Percentiles rank a stretch among this genome's conserved stretches.
These are phyloP conservation scores for Sebastes iracundus DNA, from an alignment of 2,797 vertebrate species.

Conservation along the genomic window DNA sequence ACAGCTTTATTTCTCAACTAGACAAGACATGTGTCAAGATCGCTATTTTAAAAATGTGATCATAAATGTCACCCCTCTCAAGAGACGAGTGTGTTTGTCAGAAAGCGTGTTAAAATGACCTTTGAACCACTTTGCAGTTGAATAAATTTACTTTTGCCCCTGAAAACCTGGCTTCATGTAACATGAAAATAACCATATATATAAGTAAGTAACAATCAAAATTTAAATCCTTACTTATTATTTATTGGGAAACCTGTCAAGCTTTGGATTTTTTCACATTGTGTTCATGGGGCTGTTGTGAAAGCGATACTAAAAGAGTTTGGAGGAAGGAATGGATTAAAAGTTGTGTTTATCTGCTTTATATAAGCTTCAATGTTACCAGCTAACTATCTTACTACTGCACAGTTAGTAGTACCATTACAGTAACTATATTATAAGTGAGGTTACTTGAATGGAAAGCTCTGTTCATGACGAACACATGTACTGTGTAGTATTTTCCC, in stretches of 20 bases:
- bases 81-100: not conserved
- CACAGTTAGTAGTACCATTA: not conserved
- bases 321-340: not conserved
- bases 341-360: not conserved
- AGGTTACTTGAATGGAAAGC: too few species aligned
- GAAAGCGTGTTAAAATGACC: not conserved
- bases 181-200: not conserved
- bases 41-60: not conserved
- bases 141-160: not conserved
- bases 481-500: not conserved
- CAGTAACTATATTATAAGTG: too few species aligned
- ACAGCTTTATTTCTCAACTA: slow-evolving; percentile 2
- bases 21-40: slow-evolving; percentile 5
- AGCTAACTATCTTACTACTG: not conserved
- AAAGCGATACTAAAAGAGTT: not conserved
- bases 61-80: not conserved
- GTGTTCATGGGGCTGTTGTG: not conserved
- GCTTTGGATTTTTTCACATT: not conserved
- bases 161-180: not conserved
- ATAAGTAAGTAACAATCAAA: not conserved
- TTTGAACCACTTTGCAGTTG: not conserved
- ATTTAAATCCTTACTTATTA: not conserved
- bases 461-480: not conserved
- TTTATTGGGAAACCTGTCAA: not conserved
- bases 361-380: not conserved